Conservation (phyloP, 1,140 invertebrate species). For the Mesaphorura yosii region DNA sequence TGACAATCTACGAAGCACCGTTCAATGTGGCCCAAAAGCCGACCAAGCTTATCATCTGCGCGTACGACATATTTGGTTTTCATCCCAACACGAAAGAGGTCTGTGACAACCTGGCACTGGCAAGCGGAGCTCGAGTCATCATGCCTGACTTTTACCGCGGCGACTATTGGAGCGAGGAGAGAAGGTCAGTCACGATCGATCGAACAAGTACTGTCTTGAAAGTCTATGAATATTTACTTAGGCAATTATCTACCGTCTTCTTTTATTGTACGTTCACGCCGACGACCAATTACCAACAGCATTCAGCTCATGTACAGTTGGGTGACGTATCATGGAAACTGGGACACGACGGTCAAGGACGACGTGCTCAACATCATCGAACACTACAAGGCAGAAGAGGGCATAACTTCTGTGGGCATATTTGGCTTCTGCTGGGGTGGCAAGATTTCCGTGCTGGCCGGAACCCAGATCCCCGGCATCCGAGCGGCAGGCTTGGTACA, state of each 20-base stretch:
- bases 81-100: conserved; percentile 16
- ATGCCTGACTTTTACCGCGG: conserved; percentile 26
- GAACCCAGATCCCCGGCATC: conserved; percentile 11
- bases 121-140: conserved; percentile 17
- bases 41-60: conserved; percentile 12
- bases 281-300: too few species aligned
- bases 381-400: conserved; percentile 15
- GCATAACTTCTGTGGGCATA: conserved; percentile 18
- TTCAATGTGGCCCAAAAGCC: background rate
- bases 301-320: conserved; percentile 1
- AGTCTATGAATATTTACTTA: background rate
- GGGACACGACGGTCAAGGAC: conserved; percentile 11
- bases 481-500: conserved; percentile 23
- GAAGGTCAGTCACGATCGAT: conserved; percentile 2
- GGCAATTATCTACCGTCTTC: too few species aligned
- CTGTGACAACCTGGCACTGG: conserved; percentile 18
- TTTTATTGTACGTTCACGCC: background rate
- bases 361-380: conserved; percentile 19
- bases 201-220: background rate
- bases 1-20: conserved; percentile 26
- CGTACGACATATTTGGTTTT: conserved; percentile 25
- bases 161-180: conserved; percentile 6
- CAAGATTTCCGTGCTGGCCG: conserved; percentile 18
- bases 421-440: conserved; percentile 31
- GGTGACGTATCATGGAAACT: conserved; percentile 3